phyloP scores from a whole-genome alignment of 2,113 vertebrate species.

The Illadopsis cleaveri region DNA sequence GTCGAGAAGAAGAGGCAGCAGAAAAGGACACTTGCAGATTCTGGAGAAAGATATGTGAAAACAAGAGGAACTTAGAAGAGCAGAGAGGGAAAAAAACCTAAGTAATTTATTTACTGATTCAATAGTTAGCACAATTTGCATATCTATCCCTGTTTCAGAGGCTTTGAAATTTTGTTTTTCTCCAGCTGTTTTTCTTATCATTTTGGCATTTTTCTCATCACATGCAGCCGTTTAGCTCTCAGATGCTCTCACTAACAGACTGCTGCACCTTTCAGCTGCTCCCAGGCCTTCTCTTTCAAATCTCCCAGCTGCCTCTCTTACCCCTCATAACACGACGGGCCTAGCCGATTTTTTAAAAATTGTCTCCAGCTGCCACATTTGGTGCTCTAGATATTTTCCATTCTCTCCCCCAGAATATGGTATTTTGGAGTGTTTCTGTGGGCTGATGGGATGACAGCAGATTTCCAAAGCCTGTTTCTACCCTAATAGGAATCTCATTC shows the following conservation, averaged over 20 bases:
- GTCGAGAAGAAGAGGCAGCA: neutral
- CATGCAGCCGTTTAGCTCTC: constrained; percentile 36
- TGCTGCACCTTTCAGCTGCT: constrained; percentile 67
- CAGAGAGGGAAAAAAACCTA: neutral
- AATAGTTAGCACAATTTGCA: constrained; percentile 4
- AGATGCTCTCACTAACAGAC: neutral
- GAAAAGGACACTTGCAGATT: neutral
- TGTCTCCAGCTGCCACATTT: constrained; percentile 70
- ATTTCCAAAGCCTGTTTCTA: constrained; percentile 27
- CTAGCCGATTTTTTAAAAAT: constrained; percentile 19
- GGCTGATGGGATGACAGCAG: neutral
- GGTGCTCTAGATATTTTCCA: constrained; percentile 36
- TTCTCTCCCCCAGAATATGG: constrained; percentile 15
- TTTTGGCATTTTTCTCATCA: constrained; percentile 48
- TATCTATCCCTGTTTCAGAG: neutral
- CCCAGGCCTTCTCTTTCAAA: constrained; percentile 31
- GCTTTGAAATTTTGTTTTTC: constrained; percentile 25
- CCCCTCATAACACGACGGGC: neutral
- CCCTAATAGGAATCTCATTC: neutral
- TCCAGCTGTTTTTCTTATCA: constrained; percentile 65
- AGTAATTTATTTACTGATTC: neutral
- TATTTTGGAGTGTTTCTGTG: constrained; percentile 21
- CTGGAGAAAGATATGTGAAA: neutral
- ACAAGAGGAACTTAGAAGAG: neutral
- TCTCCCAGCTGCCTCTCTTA: constrained; percentile 72